A percentile compares a stretch with the other conserved stretches of the same genome.
Conservation (phyloP, 53 echinoderm and acorn worm species). For the Antedon mediterranea region DNA sequence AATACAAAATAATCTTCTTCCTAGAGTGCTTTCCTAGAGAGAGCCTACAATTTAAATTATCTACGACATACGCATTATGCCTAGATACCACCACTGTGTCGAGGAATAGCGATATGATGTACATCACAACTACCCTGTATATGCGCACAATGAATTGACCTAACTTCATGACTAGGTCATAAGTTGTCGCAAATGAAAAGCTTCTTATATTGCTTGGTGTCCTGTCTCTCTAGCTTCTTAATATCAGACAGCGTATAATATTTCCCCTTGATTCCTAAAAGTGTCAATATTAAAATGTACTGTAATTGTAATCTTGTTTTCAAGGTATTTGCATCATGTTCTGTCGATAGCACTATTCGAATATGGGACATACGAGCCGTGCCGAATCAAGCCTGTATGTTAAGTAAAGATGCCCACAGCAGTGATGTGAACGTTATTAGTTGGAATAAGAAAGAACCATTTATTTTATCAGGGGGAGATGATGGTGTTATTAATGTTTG, state of each 20-base stretch:
- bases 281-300: not conserved
- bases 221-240: not conserved
- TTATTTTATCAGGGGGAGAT: conserved; percentile 94
- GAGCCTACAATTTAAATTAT: no score
- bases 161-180: no score
- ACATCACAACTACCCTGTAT: no score
- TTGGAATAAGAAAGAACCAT: conserved; percentile 94
- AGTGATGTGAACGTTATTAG: conserved; percentile 93
- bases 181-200: no score
- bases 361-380: conserved; percentile 79
- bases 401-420: conserved; percentile 73
- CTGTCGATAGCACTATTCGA: conserved; percentile 83
- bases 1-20: no score
- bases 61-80: no score
- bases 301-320: conserved; percentile 1
- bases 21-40: no score
- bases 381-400: conserved; percentile 89
- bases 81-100: no score
- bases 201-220: no score
- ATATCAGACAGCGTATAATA: not conserved
- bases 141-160: no score
- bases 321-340: conserved; percentile 96
- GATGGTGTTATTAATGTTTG: conserved; percentile 89
- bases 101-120: no score
- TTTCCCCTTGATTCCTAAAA: not conserved